Base-by-base conservation (phyloP, 1,140 invertebrate genomes). In the Sinella curviseta region DNA sequence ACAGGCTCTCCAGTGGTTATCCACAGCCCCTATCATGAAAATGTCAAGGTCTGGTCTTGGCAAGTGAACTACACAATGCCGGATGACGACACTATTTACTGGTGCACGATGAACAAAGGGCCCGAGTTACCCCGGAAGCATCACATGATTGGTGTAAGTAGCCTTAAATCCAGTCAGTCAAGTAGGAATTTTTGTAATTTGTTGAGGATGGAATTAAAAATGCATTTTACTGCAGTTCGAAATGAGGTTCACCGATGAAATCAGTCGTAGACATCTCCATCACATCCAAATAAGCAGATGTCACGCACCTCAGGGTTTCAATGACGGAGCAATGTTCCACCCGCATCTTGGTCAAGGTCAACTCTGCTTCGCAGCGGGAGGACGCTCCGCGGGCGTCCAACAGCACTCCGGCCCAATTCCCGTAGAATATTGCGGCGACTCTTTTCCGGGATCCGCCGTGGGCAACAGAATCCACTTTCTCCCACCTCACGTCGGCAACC, bases 401-500 rank as follows among this genome's bases (percentile, higher is more conserved):
- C 39, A 12, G 8, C n/a, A n/a, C 39, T 12, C n/a, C 39, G 20
- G 39, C 39, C 20, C 39, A 48, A 48, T 8, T 70, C 24, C 26
- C 3, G 8, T 70, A 30, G 65, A 24, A 4, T 14, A 70, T 33
- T n/a, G n/a, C n/a, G n/a, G n/a, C n/a, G n/a, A n/a, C n/a, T n/a
- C n/a, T n/a, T n/a, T n/a, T n/a, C n/a, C n/a, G n/a, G n/a, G n/a
- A n/a, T n/a, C n/a, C n/a, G n/a, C n/a, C n/a, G n/a, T n/a, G 1
- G 65, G 65, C 2, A n/a, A 30, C n/a, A 12, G 24, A 26, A 70
- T 70, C 57, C 2, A 14, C 31, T 33, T 93, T 93, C 87, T 88
- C 94, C 65, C 94, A 94, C 89, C 92, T 60, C 92, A 95, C 85
- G 92, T 94, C 20, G 94, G 94, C 30, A 90, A 95, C 75, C 93